Evolutionary conservation across 2,113 vertebrate genomes (phyloP).

Genomic region (Physeter macrocephalus): DNA sequence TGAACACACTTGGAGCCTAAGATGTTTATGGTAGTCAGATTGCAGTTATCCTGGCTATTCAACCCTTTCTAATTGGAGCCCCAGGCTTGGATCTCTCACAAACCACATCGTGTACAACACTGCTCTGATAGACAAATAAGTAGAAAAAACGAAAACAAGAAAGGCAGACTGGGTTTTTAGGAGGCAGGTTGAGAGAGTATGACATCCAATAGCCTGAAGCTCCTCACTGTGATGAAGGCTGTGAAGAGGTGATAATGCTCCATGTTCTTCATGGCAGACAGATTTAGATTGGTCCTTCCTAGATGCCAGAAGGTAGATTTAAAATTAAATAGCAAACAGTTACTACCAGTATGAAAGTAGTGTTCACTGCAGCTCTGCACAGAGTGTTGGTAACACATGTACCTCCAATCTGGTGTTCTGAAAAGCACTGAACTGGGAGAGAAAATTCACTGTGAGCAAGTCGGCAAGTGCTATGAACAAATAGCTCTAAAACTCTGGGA

Average conservation of each 20-base stretch:
- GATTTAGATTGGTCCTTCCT: background rate
- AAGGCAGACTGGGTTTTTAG: background rate
- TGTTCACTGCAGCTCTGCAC: background rate
- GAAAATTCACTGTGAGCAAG: background rate
- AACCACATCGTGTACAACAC: background rate
- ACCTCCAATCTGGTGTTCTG: background rate
- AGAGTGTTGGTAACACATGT: background rate
- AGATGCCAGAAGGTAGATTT: constrained; percentile 4
- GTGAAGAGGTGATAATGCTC: constrained; percentile 12
- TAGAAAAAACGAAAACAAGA: background rate
- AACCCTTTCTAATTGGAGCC: constrained; percentile 25
- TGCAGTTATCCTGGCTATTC: background rate
- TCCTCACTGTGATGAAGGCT: background rate
- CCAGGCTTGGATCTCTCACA: background rate
- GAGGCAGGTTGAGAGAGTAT: background rate
- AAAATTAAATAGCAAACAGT: constrained; percentile 45
- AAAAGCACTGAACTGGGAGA: background rate
- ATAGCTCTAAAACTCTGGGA: background rate
- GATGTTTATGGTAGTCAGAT: background rate
- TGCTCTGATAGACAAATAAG: constrained; percentile 21
- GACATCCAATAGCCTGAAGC: constrained; percentile 7
- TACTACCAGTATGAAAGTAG: background rate
- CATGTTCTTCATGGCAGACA: background rate
- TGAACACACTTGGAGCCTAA: background rate
- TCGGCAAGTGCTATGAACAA: background rate